Base-by-base conservation (phyloP, 2,888 invertebrate genomes). In the Octodonta nipae region DNA sequence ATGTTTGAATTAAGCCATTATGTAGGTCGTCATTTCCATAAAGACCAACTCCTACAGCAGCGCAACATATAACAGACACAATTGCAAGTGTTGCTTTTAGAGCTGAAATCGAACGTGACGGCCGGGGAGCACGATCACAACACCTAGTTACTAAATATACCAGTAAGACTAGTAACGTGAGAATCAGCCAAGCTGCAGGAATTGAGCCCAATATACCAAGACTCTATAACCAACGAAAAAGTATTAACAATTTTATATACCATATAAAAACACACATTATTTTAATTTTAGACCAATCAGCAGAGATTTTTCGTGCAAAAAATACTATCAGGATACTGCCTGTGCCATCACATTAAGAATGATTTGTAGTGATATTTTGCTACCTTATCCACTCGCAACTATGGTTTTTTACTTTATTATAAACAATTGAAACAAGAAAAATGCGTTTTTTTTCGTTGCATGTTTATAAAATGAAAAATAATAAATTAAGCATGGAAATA, bases 21-120 rank as follows among this genome's bases (percentile, higher is more conserved):
- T 92, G 89, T 26, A 89, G 74, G 60, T 89, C 88, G 60, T 92
- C 89, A 65, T 92, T 93, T 22, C 92, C 92, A 64, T 89, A 93
- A 25, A 93, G 74, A 15, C 83, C 91, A 32, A 89, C 73, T 33
- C 88, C 91, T 45, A 49, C 79, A 5, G 87, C 83, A 38, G 84
- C 87, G 65, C 88, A 87, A 56, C 88, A 89, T 43, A 89, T 70
- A 38, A 92, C 78, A 31, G 89, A 81, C 10, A 82, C 77, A 39
- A 83, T 74, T 54, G 83, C 82, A 33, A 84, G 66, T 12, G 79
- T 75, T 58, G 82, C 75, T 69, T 83, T 83, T 45, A 91, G 69
- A 49, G 89, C 84, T 30, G 85, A 79, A 61, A 91, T 86, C 51
- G 86, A 86, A 58, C 80, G 78, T 37, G 84, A 80, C 38, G 87